Percentiles rank a stretch among this genome's conserved stretches.
Evolutionary conservation across 2,888 invertebrate species (phyloP).

Genomic region (Tenthredo amoena): DNA sequence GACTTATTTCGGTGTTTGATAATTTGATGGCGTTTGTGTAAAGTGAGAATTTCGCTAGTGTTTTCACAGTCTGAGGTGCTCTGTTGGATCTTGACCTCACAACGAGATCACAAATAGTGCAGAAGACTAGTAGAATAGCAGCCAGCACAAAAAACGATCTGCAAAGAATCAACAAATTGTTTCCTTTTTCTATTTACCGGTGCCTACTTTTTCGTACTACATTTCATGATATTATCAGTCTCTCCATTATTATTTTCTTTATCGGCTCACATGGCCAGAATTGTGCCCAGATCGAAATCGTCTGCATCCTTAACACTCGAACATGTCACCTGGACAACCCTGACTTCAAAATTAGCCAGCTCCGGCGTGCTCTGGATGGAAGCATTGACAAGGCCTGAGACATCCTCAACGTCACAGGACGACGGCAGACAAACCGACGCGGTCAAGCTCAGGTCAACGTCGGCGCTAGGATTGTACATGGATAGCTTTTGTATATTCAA

Average conservation of each 20-base stretch:
- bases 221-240: not conserved
- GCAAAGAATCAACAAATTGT: conserved; percentile 53
- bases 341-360: not conserved
- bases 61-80: not conserved
- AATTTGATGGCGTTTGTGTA: conserved; percentile 75
- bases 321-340: conserved; percentile 9
- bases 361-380: not conserved
- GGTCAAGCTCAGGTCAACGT: conserved; percentile 60
- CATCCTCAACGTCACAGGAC: conserved; percentile 73
- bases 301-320: conserved; percentile 7
- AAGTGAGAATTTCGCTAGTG: conserved; percentile 74
- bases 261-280: conserved; percentile 36
- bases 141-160: conserved; percentile 62
- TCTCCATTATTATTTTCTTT: not conserved
- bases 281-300: not conserved
- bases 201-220: not conserved
- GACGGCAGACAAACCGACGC: conserved; percentile 78
- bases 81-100: not conserved
- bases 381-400: conserved; percentile 60
- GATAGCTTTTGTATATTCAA: conserved; percentile 5
- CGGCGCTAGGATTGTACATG: conserved; percentile 1
- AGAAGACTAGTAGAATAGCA: conserved; percentile 59
- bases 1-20: conserved; percentile 65
- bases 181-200: not conserved
- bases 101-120: conserved; percentile 63